A percentile compares a stretch with the other conserved stretches of the same genome.
These are phyloP conservation scores for Diadegma fenestrale DNA, from an alignment of 2,888 invertebrate genomes.

Conservation along the genomic window DNA sequence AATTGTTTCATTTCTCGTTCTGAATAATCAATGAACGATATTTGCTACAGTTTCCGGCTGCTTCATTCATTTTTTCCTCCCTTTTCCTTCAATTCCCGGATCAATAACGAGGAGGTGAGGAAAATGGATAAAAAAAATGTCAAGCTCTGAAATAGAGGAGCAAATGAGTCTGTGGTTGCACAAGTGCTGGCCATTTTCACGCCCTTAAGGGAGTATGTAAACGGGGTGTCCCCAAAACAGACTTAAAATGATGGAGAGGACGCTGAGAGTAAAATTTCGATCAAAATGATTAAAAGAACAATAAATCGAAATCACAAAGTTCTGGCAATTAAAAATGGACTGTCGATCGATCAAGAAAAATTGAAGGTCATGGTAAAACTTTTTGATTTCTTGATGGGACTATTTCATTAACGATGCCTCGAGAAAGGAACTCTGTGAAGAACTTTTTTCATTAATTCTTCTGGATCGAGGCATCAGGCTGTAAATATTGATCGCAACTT, in stretches of 20 bases:
- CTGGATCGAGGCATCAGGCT: neutral
- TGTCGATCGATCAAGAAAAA: too few relatives aligned
- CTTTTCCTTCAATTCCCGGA: slow-evolving; percentile 70
- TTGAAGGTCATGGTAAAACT: too few relatives aligned
- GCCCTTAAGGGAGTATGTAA: slow-evolving; percentile 20
- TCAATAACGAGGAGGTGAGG: slow-evolving; percentile 47
- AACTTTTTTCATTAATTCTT: neutral
- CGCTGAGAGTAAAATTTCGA: too few relatives aligned
- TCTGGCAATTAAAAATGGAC: too few relatives aligned
- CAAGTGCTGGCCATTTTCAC: slow-evolving; percentile 53
- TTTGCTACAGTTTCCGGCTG: neutral
- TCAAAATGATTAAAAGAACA: too few relatives aligned
- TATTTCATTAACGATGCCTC: neutral
- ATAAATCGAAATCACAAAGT: too few relatives aligned
- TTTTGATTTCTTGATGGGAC: too few relatives aligned
- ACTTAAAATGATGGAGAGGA: neutral
- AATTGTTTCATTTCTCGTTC: neutral
- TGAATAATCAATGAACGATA: neutral
- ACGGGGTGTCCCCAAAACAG: neutral
- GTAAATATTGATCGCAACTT: neutral
- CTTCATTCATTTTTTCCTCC: neutral
- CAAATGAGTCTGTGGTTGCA: slow-evolving; percentile 11
- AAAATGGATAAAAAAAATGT: slow-evolving; percentile 58
- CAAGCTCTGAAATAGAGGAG: slow-evolving; percentile 46
- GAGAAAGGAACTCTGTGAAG: neutral